Percentiles rank a stretch among this genome's conserved stretches.
These are phyloP conservation scores for Smutsia temminckii DNA, from an alignment of 2,797 vertebrate genomes.

Conservation along the genomic window DNA sequence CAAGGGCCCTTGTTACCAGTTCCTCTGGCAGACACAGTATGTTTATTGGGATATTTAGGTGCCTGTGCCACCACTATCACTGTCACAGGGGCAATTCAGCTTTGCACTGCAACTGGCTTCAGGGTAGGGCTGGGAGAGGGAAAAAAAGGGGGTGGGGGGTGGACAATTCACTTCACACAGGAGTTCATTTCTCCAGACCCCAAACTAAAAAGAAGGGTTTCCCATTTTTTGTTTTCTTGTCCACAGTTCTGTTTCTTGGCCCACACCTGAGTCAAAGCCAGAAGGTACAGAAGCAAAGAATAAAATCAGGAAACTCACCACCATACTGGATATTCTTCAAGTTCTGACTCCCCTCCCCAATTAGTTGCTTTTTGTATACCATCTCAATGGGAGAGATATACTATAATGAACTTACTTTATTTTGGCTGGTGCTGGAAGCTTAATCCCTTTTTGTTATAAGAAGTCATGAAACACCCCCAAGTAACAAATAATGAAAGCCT, in stretches of 20 bases:
- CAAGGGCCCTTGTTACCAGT: background rate
- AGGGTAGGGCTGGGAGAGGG: background rate
- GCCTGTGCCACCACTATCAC: background rate
- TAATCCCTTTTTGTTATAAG: background rate
- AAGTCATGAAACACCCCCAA: background rate
- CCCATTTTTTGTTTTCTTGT: background rate
- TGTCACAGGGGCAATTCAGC: background rate
- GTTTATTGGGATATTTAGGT: background rate
- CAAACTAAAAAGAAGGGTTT: background rate
- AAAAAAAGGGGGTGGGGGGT: background rate
- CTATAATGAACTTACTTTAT: background rate
- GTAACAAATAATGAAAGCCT: background rate
- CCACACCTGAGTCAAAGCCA: background rate
- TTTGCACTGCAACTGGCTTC: background rate
- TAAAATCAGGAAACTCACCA: background rate
- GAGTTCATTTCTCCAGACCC: background rate
- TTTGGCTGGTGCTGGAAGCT: background rate
- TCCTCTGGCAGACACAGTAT: background rate
- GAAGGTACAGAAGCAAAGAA: background rate
- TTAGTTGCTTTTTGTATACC: background rate
- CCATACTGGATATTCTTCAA: background rate
- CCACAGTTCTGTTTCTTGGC: background rate
- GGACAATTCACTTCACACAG: background rate
- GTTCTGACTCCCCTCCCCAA: background rate
- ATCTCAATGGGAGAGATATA: background rate